phyloP scores from a whole-genome alignment of 2,113 vertebrate genomes.

The Hassar affinis region DNA sequence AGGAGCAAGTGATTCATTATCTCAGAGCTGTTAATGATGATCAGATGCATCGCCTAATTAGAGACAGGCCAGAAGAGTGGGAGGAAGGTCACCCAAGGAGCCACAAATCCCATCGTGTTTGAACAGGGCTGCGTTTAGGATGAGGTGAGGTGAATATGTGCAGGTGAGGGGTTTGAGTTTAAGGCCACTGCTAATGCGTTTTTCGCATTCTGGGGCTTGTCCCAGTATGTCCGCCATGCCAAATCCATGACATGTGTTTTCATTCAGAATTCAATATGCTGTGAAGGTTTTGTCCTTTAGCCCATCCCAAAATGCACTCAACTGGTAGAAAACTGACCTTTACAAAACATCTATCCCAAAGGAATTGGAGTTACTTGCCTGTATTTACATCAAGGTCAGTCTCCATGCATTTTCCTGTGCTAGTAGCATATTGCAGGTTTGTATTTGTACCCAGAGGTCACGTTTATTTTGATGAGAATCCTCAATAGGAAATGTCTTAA shows the following conservation, averaged over 20 bases:
- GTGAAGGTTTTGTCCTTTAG: constrained; percentile 20
- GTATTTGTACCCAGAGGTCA: constrained; percentile 31
- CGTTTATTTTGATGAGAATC: constrained; percentile 33
- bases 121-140: constrained; percentile 12
- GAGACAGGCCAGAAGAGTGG: constrained; percentile 78
- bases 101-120: constrained; percentile 73
- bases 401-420: background rate
- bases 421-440: constrained; percentile 23
- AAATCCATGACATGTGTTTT: background rate
- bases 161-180: constrained; percentile 9
- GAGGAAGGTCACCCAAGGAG: constrained; percentile 85
- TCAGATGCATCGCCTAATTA: constrained; percentile 95
- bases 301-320: background rate
- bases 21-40: constrained; percentile 93
- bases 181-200: constrained; percentile 23
- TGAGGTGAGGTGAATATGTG: constrained; percentile 21
- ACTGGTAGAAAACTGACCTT: constrained; percentile 1
- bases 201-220: background rate
- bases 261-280: constrained; percentile 5
- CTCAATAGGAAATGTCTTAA: constrained; percentile 38
- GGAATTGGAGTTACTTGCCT: background rate
- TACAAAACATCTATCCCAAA: background rate
- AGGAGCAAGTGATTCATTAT: constrained; percentile 92
- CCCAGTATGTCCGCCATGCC: background rate
- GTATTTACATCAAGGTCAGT: background rate